Conservation (phyloP, 2,113 vertebrate species). For the Platysternon megacephalum region DNA sequence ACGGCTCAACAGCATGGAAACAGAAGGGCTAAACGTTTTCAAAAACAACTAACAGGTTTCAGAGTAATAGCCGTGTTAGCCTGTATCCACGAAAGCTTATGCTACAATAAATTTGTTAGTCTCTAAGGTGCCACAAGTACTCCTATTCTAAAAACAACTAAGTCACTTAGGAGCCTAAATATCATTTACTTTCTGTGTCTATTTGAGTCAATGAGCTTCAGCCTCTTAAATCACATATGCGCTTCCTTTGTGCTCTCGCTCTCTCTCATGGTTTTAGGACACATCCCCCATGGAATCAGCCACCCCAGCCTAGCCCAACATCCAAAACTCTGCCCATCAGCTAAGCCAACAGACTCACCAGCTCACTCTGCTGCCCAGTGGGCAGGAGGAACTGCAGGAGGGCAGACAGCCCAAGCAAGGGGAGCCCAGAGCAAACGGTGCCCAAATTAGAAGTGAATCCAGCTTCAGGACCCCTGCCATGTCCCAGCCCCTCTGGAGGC, state of each 20-base stretch:
- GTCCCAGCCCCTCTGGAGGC: not conserved
- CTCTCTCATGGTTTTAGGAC: not conserved
- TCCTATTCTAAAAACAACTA: too few species aligned
- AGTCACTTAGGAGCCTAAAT: not conserved
- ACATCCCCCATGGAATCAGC: too few species aligned
- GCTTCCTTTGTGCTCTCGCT: not conserved
- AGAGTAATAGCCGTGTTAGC: too few species aligned
- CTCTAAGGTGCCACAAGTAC: too few species aligned
- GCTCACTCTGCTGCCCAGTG: not conserved
- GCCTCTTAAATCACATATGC: not conserved
- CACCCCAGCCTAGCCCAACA: not conserved
- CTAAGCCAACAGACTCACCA: not conserved
- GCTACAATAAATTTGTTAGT: too few species aligned
- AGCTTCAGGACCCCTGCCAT: not conserved
- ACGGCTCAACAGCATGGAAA: not conserved
- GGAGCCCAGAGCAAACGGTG: not conserved
- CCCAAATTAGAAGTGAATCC: not conserved
- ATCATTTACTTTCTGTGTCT: not conserved
- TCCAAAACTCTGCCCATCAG: not conserved
- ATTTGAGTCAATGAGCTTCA: too few species aligned
- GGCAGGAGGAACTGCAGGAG: not conserved
- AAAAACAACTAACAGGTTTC: too few species aligned
- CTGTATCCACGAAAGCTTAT: too few species aligned
- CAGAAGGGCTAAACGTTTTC: not conserved
- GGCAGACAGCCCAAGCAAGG: not conserved